phyloP scores from a whole-genome alignment of 2,113 vertebrate genomes.

The Ameiurus melas region DNA sequence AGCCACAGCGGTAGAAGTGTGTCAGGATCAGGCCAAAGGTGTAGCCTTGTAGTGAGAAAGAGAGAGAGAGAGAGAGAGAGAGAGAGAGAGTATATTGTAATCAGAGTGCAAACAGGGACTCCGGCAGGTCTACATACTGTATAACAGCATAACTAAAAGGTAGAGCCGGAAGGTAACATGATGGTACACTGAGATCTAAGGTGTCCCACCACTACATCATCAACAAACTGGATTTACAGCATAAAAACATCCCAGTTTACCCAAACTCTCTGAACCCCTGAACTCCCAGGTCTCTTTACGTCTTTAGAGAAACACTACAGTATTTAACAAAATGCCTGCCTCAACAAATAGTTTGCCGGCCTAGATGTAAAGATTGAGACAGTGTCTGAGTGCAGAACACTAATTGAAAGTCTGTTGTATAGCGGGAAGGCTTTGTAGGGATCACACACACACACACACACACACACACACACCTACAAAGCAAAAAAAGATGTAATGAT shows the following conservation, averaged over 20 bases:
- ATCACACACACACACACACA: not conserved
- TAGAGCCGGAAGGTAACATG: not conserved
- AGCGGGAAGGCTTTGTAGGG: not conserved
- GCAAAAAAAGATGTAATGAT: not conserved
- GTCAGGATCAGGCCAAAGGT: not conserved
- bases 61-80: not conserved
- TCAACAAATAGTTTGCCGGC: not conserved
- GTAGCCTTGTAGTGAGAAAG: not conserved
- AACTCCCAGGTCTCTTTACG: not conserved
- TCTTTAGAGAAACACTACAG: not conserved
- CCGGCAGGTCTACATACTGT: not conserved
- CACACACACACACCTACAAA: not conserved
- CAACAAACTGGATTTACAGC: not conserved
- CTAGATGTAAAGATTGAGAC: not conserved
- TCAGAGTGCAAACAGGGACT: not conserved
- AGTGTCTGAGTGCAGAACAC: not conserved
- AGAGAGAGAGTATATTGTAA: not conserved
- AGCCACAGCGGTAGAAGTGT: not conserved
- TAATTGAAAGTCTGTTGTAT: not conserved
- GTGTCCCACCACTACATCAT: not conserved
- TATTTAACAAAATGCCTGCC: not conserved
- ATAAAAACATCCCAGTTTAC: not conserved
- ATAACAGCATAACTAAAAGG: not conserved
- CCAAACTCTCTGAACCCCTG: not conserved
- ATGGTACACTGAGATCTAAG: not conserved